These are phyloP conservation scores for Sphinx pinastri DNA, from an alignment of 2,888 invertebrate genomes.

Conservation along the genomic window DNA sequence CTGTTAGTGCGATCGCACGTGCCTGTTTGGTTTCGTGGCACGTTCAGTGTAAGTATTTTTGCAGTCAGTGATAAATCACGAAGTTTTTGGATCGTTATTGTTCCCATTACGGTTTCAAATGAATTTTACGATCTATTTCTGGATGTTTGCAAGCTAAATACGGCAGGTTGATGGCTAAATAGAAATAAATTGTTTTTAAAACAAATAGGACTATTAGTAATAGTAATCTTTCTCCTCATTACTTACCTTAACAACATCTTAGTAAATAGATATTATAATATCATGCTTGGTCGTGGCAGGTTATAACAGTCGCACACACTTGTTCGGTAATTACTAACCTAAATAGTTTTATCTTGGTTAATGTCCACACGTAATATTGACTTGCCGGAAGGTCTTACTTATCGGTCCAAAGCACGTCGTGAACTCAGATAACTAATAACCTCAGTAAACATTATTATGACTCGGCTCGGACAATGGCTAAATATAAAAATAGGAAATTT, in stretches of 20 bases:
- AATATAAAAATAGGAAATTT: conserved; percentile 26
- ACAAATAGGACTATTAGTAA: not conserved
- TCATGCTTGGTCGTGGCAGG: not conserved
- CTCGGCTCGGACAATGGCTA: conserved; percentile 11
- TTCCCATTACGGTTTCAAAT: conserved; percentile 24
- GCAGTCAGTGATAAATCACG: conserved; percentile 52
- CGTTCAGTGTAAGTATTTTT: conserved; percentile 52
- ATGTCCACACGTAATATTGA: conserved; percentile 57
- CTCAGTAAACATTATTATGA: conserved; percentile 26
- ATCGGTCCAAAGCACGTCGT: conserved; percentile 43
- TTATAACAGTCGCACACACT: conserved; percentile 30
- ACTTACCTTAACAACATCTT: conserved; percentile 26
- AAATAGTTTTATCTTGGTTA: conserved; percentile 64
- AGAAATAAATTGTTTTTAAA: not conserved
- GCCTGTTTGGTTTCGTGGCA: conserved; percentile 72
- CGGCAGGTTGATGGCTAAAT: not conserved
- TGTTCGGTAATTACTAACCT: conserved; percentile 52
- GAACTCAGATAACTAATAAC: conserved; percentile 39
- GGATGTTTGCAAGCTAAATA: not conserved
- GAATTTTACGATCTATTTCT: not conserved
- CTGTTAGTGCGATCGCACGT: conserved; percentile 69
- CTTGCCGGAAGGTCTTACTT: conserved; percentile 48
- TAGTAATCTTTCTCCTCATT: not conserved
- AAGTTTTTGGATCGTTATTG: conserved; percentile 37
- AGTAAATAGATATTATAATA: conserved; percentile 4